A percentile compares a stretch with the other conserved stretches of the same genome.
These are phyloP conservation scores for Bibio marci DNA, from an alignment of 2,888 invertebrate species.

Conservation along the genomic window DNA sequence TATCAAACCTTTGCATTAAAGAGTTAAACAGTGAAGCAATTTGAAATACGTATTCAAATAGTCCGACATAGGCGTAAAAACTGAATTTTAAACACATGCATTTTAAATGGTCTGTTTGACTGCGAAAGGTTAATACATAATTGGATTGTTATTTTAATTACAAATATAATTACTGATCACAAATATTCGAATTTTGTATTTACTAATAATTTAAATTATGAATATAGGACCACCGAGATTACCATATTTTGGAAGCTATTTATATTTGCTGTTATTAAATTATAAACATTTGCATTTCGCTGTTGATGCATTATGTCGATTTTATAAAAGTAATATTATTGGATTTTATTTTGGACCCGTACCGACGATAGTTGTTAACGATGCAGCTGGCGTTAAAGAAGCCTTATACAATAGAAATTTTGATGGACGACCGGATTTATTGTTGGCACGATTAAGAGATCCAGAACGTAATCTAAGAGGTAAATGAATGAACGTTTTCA, in stretches of 20 bases:
- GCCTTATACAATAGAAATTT: conserved; percentile 39
- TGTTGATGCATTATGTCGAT: conserved; percentile 31
- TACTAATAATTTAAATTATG: too few relatives aligned
- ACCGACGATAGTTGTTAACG: conserved; percentile 35
- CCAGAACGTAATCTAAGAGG: conserved; percentile 21
- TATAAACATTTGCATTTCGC: conserved; percentile 35
- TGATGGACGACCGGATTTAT: conserved; percentile 39
- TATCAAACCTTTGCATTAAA: too few relatives aligned
- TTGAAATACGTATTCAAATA: too few relatives aligned
- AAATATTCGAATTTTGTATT: too few relatives aligned
- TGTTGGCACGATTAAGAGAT: conserved; percentile 33
- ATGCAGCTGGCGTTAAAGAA: conserved; percentile 36
- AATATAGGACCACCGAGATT: conserved; percentile 41
- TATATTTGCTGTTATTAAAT: conserved; percentile 35
- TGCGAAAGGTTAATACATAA: too few relatives aligned
- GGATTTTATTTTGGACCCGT: conserved; percentile 37
- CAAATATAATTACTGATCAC: too few relatives aligned
- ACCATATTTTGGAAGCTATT: conserved; percentile 44
- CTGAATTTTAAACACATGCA: too few relatives aligned
- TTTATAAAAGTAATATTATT: conserved; percentile 41
- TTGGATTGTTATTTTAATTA: too few relatives aligned
- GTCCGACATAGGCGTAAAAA: too few relatives aligned
- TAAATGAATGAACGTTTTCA: too few relatives aligned
- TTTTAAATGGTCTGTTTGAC: too few relatives aligned
- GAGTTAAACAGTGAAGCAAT: too few relatives aligned